Conservation (phyloP, 2,797 vertebrate genomes). For the Dipus sagitta region DNA sequence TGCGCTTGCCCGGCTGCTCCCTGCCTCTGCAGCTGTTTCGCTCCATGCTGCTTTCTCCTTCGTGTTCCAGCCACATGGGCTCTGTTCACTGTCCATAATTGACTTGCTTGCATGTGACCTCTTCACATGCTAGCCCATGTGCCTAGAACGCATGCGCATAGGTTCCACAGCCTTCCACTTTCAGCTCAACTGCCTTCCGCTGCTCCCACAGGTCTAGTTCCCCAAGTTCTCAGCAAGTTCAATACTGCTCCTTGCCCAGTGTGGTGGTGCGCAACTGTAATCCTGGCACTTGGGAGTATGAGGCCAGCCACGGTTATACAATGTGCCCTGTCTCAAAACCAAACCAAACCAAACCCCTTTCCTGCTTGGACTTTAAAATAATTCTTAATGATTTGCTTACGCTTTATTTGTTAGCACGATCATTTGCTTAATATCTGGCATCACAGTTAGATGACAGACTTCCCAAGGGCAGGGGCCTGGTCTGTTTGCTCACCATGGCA, state of each 20-base stretch:
- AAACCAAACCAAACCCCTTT: background rate
- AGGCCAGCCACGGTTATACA: background rate
- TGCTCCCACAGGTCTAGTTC: background rate
- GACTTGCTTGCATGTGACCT: background rate
- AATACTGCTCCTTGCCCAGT: background rate
- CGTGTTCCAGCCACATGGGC: background rate
- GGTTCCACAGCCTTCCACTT: background rate
- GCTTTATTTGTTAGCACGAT: background rate
- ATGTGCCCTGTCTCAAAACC: background rate
- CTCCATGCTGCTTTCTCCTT: accelerated
- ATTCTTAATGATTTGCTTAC: background rate
- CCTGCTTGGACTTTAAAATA: background rate
- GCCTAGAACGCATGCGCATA: background rate
- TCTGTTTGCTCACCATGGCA: accelerated
- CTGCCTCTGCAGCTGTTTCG: background rate
- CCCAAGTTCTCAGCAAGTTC: background rate
- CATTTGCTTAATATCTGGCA: background rate
- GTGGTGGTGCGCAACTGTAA: background rate
- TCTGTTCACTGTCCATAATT: background rate
- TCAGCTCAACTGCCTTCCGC: background rate
- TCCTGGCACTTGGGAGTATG: background rate
- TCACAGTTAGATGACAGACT: background rate
- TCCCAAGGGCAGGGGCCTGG: background rate
- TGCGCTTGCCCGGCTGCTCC: background rate
- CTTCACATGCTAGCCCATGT: background rate